phyloP scores from a whole-genome alignment of 2,113 vertebrate genomes.

The Gallinago paraguaiae region DNA sequence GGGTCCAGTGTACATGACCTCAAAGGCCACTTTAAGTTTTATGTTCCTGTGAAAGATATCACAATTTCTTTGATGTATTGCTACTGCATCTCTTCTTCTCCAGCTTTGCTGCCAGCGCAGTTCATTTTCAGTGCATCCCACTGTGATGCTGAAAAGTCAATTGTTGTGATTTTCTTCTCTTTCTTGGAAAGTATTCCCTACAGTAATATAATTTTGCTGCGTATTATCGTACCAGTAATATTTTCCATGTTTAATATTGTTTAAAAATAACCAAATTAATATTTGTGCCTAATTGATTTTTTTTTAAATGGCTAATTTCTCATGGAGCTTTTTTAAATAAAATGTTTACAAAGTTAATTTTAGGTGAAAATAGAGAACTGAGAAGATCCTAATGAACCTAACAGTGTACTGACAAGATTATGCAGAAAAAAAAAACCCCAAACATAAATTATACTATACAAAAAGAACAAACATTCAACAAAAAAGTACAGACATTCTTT shows the following conservation, averaged over 20 bases:
- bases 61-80: slow-evolving; percentile 1
- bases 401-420: not conserved
- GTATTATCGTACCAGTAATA: not conserved
- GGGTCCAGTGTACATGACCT: not conserved
- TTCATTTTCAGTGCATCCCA: slow-evolving; percentile 15
- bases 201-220: not conserved
- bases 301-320: not conserved
- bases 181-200: not conserved
- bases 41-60: not conserved
- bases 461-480: not conserved
- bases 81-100: not conserved
- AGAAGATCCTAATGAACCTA: not conserved
- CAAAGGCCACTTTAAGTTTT: not conserved
- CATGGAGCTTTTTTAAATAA: not conserved
- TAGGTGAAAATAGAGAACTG: not conserved
- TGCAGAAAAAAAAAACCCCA: not conserved
- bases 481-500: not conserved
- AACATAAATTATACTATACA: not conserved
- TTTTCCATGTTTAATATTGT: not conserved
- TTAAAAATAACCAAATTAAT: not conserved
- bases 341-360: not conserved
- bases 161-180: not conserved
- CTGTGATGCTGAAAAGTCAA: not conserved
- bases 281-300: not conserved
- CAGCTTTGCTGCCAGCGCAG: not conserved